These are phyloP conservation scores for Brachionus asplanchnoidis DNA, from an alignment of 1,140 invertebrate species.

Conservation along the genomic window DNA sequence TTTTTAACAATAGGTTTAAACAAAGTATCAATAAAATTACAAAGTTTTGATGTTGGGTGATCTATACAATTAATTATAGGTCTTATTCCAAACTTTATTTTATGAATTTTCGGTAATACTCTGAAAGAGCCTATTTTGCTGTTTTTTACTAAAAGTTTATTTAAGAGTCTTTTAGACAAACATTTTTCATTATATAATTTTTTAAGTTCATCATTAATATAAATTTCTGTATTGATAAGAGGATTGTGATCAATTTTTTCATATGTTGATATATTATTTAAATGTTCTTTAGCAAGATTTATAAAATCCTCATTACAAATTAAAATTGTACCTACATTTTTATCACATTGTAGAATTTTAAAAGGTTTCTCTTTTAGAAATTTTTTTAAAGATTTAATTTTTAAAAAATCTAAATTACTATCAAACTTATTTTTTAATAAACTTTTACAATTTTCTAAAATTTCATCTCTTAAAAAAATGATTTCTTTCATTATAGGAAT, in stretches of 20 bases:
- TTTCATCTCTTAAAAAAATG: too few relatives aligned
- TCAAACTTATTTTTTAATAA: too few relatives aligned
- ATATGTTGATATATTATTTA: neutral
- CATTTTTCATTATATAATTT: too few relatives aligned
- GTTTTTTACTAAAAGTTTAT: neutral
- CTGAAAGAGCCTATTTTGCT: neutral
- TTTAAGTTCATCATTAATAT: too few relatives aligned
- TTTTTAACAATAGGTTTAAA: neutral
- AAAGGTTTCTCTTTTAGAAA: neutral
- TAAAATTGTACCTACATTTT: neutral
- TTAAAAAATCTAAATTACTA: too few relatives aligned
- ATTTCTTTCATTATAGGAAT: too few relatives aligned
- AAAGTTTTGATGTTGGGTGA: neutral
- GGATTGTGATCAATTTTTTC: neutral
- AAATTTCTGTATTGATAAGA: neutral
- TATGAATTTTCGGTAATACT: neutral
- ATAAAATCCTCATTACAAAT: neutral
- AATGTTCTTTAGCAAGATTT: neutral
- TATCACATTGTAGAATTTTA: slow-evolving; percentile 1
- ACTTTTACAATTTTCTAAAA: too few relatives aligned
- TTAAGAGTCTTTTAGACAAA: too few relatives aligned
- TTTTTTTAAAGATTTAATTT: too few relatives aligned
- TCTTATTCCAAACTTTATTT: neutral
- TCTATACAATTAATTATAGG: neutral
- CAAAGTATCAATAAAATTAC: neutral